Percentiles rank a stretch among this genome's conserved stretches.
phyloP scores from a whole-genome alignment of 92 coral and sea anemone genomes.

The Scolanthus callimorphus region DNA sequence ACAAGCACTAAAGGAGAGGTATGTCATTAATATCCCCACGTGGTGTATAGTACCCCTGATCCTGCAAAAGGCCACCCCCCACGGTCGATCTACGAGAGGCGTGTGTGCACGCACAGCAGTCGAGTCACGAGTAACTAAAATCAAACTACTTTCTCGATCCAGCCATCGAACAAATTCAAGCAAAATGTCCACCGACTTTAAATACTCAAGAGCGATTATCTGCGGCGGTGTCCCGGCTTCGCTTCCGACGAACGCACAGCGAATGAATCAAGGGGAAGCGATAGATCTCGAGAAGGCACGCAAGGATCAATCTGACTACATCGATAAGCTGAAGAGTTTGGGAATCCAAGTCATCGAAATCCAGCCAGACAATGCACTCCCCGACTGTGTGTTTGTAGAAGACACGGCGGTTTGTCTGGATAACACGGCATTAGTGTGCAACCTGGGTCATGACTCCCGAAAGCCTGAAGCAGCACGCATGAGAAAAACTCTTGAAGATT shows the following conservation, averaged over 20 bases:
- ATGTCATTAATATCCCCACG: too few relatives aligned
- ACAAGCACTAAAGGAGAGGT: too few relatives aligned
- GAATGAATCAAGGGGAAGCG: constrained; percentile 46
- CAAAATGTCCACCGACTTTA: constrained; percentile 23
- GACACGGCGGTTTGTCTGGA: constrained; percentile 85
- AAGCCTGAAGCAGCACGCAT: constrained; percentile 66
- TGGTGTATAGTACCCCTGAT: too few relatives aligned
- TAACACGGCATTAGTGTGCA: constrained; percentile 53
- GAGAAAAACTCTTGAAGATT: constrained; percentile 33
- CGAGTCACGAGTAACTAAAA: too few relatives aligned
- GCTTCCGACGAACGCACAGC: constrained; percentile 68
- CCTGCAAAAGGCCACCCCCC: too few relatives aligned
- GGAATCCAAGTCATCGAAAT: constrained; percentile 68
- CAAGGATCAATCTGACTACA: constrained; percentile 53
- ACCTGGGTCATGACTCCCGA: constrained; percentile 72
- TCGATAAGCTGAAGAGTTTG: constrained; percentile 56
- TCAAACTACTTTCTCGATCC: too few relatives aligned
- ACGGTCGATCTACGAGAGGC: too few relatives aligned
- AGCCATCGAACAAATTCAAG: too few relatives aligned
- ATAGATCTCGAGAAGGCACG: constrained; percentile 69
- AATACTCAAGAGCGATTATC: constrained; percentile 78
- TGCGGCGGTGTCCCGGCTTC: constrained; percentile 71
- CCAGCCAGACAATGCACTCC: constrained; percentile 62
- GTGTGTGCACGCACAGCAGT: too few relatives aligned
- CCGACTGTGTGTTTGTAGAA: constrained; percentile 96